Evolutionary conservation across 2,888 invertebrate species (phyloP), one percentile per base, ranked within the genome.

Genomic region (Ariolimax columbianus): DNA sequence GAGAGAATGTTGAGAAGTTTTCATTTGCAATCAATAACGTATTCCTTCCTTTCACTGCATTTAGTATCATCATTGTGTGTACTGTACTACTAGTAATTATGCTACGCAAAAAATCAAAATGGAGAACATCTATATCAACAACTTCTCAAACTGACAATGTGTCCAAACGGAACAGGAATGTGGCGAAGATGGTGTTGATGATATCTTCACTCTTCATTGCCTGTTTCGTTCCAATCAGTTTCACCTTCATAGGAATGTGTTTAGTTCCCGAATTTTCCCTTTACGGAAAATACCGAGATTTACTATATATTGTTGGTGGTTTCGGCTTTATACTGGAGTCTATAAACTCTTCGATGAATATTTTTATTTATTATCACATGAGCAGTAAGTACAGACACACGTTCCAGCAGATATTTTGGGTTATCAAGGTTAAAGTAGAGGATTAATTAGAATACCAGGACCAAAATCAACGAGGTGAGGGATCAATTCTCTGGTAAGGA

Each of bases 11-110:
- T 68, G 68, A 68, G 19, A 0, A 23, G 36, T 68, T 68, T 68
- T 68, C 68, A 33, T 68, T 68, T 33, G 68, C 68, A 33, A 36
- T 68, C 33, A 68, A 68, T 36, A 68, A 68, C 23, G 68, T 30
- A 9, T 19, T 68, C 11, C 30, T 68, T 68, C 68, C 68, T 2
- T 68, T 68, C 23, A 36, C 68, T 19, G 33, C 36, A 3, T 68
- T 68, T 23, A 30, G 0, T 36, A 68, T 68, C 17, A 68, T 68
- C 4, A 68, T 68, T 14, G 36, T 68, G 9, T 55, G 55, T 55
- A 55, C 55, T 3, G 3, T 55, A 19, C 17, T 55, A 55, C 55
- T 55, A 55, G 55, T 68, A 36, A 23, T 68, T 33, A 23, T 68
- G 19, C 68, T 68, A 14, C n/a, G 14, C 6, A 68, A 36, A 17